Percentiles rank a stretch among this genome's conserved stretches.
Conservation (phyloP, 2,113 vertebrate species). For the Holacanthus passer region DNA sequence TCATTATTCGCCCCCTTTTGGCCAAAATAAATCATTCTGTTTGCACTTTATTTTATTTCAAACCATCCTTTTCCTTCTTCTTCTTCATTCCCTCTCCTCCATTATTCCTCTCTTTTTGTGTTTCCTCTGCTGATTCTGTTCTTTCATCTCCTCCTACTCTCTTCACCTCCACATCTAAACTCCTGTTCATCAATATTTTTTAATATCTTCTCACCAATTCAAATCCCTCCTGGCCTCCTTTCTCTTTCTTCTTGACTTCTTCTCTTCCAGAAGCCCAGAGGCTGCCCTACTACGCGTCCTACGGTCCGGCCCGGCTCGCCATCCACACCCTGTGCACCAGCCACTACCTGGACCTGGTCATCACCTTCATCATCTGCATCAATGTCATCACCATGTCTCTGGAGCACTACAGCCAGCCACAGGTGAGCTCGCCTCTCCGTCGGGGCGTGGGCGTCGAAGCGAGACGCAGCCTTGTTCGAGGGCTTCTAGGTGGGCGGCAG, state of each 20-base stretch:
- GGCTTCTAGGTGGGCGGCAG: slow-evolving; percentile 11
- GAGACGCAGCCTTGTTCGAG: slow-evolving; percentile 11
- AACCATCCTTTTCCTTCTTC: not conserved
- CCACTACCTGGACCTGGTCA: slow-evolving; percentile 98
- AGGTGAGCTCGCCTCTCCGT: slow-evolving; percentile 77
- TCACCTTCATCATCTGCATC: slow-evolving; percentile 99
- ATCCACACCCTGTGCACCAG: slow-evolving; percentile 98
- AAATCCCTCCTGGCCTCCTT: not conserved
- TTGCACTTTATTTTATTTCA: not conserved
- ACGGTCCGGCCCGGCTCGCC: slow-evolving; percentile 91
- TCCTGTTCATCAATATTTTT: not conserved
- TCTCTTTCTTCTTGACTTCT: not conserved
- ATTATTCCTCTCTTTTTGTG: not conserved
- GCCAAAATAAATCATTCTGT: slow-evolving; percentile 10
- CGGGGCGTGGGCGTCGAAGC: not conserved
- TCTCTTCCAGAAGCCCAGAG: slow-evolving; percentile 92
- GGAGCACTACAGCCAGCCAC: slow-evolving; percentile 98
- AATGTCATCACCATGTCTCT: slow-evolving; percentile 99
- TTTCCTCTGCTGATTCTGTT: not conserved
- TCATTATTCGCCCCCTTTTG: slow-evolving; percentile 21
- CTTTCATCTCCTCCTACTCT: not conserved
- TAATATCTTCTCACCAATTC: not conserved
- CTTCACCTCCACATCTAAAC: not conserved
- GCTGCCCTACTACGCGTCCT: slow-evolving; percentile 94
- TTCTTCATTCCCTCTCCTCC: not conserved